Percentiles rank a stretch among this genome's conserved stretches.
Evolutionary conservation across 2,888 invertebrate genomes (phyloP).

Genomic region (Drosophila nr. perissopoda): DNA sequence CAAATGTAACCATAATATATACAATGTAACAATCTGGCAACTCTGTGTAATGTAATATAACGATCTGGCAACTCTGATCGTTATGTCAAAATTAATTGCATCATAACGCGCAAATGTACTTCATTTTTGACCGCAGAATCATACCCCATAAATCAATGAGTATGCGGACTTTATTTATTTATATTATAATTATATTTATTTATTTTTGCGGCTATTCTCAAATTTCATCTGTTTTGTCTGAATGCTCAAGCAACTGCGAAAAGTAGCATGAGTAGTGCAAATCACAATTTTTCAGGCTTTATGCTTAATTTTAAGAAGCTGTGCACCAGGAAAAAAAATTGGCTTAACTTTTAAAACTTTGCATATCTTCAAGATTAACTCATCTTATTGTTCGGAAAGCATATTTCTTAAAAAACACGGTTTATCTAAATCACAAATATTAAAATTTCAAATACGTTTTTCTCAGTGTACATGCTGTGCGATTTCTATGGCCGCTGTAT

Average conservation of each 20-base stretch:
- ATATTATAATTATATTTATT: background rate
- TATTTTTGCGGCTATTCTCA: background rate
- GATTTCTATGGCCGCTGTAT: conserved; percentile 26
- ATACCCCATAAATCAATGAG: background rate
- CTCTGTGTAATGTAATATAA: no score
- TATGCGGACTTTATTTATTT: background rate
- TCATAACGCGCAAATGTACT: no score
- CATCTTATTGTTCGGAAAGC: background rate
- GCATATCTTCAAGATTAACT: background rate
- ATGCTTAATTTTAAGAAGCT: background rate
- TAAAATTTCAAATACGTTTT: background rate
- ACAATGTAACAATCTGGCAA: no score
- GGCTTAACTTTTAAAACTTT: background rate
- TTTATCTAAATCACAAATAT: background rate
- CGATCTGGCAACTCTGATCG: no score
- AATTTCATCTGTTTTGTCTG: background rate
- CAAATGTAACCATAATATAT: no score
- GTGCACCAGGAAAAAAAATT: background rate
- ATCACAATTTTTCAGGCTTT: background rate
- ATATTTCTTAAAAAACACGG: background rate
- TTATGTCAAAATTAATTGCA: no score
- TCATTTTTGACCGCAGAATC: no score
- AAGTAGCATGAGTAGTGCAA: background rate
- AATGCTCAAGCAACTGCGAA: background rate
- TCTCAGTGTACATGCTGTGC: background rate